Evolutionary conservation across 2,797 vertebrate species (phyloP).

Genomic region (Acanthopagrus latus): DNA sequence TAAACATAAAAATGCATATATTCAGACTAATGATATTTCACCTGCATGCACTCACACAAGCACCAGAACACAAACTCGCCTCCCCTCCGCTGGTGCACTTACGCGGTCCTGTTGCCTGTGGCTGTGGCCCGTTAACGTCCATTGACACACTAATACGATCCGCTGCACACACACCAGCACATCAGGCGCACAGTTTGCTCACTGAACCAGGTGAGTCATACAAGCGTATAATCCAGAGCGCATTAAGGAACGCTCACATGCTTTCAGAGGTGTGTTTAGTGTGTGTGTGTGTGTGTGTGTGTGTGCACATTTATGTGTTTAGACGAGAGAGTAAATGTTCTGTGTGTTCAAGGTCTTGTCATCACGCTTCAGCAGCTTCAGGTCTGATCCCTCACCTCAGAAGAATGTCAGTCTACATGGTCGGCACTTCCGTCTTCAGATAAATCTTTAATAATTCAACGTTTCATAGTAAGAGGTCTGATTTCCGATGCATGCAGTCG

Average conservation of each 20-base stretch:
- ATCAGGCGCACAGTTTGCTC: constrained; percentile 62
- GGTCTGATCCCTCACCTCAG: constrained; percentile 31
- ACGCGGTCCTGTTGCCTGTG: constrained; percentile 6
- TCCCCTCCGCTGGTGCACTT: constrained; percentile 15
- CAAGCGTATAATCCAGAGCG: constrained; percentile 67
- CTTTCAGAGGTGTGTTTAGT: constrained; percentile 49
- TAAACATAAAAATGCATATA: constrained; percentile 40
- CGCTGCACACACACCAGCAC: constrained; percentile 31
- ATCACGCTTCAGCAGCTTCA: constrained; percentile 34
- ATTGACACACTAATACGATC: constrained; percentile 52
- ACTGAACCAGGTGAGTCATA: constrained; percentile 73
- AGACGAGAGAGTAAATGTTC: constrained; percentile 49
- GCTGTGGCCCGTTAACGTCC: constrained; percentile 38
- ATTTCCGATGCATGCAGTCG: not conserved
- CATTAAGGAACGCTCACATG: constrained; percentile 61
- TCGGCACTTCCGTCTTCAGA: not conserved
- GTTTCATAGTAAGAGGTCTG: constrained; percentile 15
- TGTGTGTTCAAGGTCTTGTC: constrained; percentile 35
- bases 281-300: constrained; percentile 11
- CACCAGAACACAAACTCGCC: not conserved
- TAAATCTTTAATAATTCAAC: constrained; percentile 31
- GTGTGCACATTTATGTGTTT: constrained; percentile 33
- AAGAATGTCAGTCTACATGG: constrained; percentile 13
- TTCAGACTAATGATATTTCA: constrained; percentile 28
- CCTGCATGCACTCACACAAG: constrained; percentile 29